phyloP scores from a whole-genome alignment of 2,888 invertebrate species.

The Zaprionus lineosus region DNA sequence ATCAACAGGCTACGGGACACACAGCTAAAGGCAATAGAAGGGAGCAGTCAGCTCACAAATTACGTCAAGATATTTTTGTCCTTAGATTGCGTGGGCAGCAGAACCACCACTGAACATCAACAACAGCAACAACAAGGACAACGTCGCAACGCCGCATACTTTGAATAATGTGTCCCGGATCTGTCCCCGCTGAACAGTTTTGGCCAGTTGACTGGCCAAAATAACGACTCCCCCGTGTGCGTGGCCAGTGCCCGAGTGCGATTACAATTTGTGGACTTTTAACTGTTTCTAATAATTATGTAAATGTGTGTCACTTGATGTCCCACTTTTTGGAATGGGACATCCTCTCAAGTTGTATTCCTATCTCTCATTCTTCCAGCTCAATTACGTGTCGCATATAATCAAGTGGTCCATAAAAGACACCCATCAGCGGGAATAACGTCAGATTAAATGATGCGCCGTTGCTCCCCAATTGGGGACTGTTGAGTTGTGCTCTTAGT shows the following conservation, averaged over 20 bases:
- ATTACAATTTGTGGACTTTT: conserved; percentile 75
- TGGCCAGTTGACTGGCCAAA: conserved; percentile 25
- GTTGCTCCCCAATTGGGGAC: conserved; percentile 34
- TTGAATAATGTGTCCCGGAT: conserved; percentile 54
- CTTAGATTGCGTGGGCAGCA: conserved; percentile 65
- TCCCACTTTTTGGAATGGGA: conserved; percentile 47
- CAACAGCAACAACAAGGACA: conserved; percentile 21
- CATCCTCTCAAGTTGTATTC: not conserved
- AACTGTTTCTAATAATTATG: conserved; percentile 78
- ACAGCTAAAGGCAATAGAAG: conserved; percentile 8
- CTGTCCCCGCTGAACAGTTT: conserved; percentile 30
- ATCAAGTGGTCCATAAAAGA: conserved; percentile 58
- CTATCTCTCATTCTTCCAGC: conserved; percentile 10
- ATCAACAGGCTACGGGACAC: conserved; percentile 48
- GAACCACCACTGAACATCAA: conserved; percentile 11
- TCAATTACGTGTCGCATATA: conserved; percentile 60
- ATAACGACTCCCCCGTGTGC: conserved; percentile 69
- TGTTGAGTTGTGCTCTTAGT: conserved; percentile 13
- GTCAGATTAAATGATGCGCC: conserved; percentile 67
- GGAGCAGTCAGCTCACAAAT: conserved; percentile 43
- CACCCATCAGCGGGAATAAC: conserved; percentile 50
- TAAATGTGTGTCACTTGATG: conserved; percentile 68
- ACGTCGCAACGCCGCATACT: conserved; percentile 45
- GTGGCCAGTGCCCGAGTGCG: conserved; percentile 35
- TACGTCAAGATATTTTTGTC: conserved; percentile 62